Percentiles rank a stretch among this genome's conserved stretches.
Evolutionary conservation across 2,797 vertebrate species (phyloP).

Genomic region (Glossophaga mutica): DNA sequence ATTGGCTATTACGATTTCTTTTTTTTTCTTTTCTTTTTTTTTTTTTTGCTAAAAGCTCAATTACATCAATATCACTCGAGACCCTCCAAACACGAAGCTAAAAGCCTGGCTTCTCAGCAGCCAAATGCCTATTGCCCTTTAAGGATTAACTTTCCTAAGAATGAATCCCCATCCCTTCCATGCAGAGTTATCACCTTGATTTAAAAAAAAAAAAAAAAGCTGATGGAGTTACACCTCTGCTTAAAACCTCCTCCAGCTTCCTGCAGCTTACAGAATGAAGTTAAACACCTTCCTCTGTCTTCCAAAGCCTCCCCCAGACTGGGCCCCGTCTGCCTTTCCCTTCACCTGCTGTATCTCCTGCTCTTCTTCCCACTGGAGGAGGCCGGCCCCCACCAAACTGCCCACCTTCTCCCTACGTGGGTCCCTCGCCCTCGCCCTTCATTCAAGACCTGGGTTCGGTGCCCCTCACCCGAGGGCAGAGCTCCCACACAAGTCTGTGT

Average conservation of each 20-base stretch:
- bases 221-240: not conserved
- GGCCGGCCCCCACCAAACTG: not conserved
- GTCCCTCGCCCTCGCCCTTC: not conserved
- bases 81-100: constrained; percentile 47
- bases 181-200: not conserved
- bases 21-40: constrained; percentile 12
- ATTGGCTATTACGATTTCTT: constrained; percentile 45
- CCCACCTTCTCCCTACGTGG: rapidly evolving
- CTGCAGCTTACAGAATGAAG: not conserved
- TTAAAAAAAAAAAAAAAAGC: not conserved
- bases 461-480: not conserved
- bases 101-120: constrained; percentile 12
- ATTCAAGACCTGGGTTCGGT: not conserved
- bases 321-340: not conserved
- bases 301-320: not conserved
- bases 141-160: constrained; percentile 42
- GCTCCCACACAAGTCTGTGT: rapidly evolving
- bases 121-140: constrained; percentile 27
- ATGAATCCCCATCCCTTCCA: not conserved
- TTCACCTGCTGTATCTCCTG: not conserved
- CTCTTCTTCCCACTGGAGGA: not conserved
- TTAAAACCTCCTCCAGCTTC: not conserved
- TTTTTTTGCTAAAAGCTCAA: constrained; percentile 59
- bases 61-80: constrained; percentile 37
- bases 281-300: not conserved